A percentile compares a stretch with the other conserved stretches of the same genome.
phyloP scores from a whole-genome alignment of 2,113 vertebrate species.

The Sisor rabdophorus region DNA sequence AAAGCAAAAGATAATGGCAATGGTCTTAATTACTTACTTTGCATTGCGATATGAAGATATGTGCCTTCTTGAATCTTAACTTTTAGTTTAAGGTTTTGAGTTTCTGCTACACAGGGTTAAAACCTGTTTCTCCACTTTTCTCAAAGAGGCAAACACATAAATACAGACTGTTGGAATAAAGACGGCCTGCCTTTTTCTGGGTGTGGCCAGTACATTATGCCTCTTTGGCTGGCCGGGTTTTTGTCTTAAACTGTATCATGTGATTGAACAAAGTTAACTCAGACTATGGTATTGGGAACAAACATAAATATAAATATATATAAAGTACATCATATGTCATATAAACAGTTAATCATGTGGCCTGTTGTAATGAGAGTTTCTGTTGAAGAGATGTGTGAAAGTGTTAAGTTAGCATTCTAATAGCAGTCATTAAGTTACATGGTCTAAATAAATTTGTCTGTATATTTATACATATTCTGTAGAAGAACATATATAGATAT shows the following conservation, averaged over 20 bases:
- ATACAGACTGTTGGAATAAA: background rate
- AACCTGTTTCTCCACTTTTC: conserved; percentile 30
- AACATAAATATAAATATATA: background rate
- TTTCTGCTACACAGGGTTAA: background rate
- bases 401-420: too few species aligned
- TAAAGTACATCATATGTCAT: background rate
- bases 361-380: too few species aligned
- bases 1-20: background rate
- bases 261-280: background rate
- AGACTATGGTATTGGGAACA: background rate
- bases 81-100: background rate
- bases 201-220: conserved; percentile 1
- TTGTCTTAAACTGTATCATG: background rate
- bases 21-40: conserved; percentile 31
- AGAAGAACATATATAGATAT: too few species aligned
- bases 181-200: background rate
- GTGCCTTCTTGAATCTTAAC: background rate
- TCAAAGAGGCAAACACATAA: background rate
- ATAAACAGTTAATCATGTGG: background rate
- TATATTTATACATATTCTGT: too few species aligned
- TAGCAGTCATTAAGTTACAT: too few species aligned
- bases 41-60: conserved; percentile 18
- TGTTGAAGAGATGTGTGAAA: too few species aligned
- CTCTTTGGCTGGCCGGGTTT: background rate
- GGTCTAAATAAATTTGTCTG: too few species aligned